Percentiles rank a stretch among this genome's conserved stretches.
phyloP scores from a whole-genome alignment of 2,888 invertebrate species.

The Caradrina kadenii region DNA sequence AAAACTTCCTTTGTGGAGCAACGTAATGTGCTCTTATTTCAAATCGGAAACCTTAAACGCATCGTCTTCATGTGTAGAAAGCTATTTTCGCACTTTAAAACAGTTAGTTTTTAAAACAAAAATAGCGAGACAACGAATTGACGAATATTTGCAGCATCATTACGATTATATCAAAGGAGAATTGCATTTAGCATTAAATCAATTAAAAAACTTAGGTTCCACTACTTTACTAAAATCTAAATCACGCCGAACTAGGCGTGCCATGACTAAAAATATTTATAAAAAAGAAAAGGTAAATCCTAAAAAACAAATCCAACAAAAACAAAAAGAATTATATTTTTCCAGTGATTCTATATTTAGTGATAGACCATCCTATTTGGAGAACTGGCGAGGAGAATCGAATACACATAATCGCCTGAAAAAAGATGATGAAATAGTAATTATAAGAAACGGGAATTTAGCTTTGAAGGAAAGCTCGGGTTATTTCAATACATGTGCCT shows the following conservation, averaged over 20 bases:
- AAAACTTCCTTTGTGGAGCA: neutral
- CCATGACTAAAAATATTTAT: neutral
- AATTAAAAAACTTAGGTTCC: slow-evolving; percentile 19
- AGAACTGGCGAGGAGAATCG: slow-evolving; percentile 16
- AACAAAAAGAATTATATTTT: slow-evolving; percentile 8
- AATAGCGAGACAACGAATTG: neutral
- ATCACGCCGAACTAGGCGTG: slow-evolving; percentile 2
- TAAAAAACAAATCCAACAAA: slow-evolving; percentile 8
- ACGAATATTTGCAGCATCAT: no score
- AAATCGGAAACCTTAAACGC: slow-evolving; percentile 2
- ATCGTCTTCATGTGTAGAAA: slow-evolving; percentile 2
- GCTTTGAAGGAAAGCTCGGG: slow-evolving; percentile 7
- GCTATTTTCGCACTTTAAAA: slow-evolving; percentile 2
- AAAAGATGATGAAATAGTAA: slow-evolving; percentile 13
- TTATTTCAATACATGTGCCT: slow-evolving; percentile 15
- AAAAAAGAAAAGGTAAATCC: slow-evolving; percentile 1
- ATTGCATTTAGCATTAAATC: slow-evolving; percentile 28
- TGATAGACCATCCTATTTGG: slow-evolving; percentile 10
- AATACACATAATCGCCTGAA: slow-evolving; percentile 12
- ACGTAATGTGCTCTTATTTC: slow-evolving; percentile 2
- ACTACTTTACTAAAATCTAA: slow-evolving; percentile 13
- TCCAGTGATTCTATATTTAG: slow-evolving; percentile 5
- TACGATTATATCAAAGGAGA: slow-evolving; percentile 15
- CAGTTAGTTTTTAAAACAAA: neutral
- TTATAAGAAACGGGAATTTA: slow-evolving; percentile 5